Evolutionary conservation across 2,113 vertebrate species (phyloP).

Genomic region (Choloepus hoffmanni): DNA sequence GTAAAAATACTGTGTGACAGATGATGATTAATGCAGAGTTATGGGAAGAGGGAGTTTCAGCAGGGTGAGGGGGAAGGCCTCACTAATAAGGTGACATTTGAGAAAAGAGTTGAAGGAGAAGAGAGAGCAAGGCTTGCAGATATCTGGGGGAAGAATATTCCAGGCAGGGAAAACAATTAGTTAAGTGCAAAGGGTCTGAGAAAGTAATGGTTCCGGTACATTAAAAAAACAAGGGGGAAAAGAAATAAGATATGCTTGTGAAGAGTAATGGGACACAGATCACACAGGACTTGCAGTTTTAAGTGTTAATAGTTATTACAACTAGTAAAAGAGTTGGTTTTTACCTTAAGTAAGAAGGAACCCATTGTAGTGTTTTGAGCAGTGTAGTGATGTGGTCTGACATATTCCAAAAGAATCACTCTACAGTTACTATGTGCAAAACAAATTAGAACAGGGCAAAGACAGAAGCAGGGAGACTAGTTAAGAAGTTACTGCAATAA

Average conservation of each 20-base stretch:
- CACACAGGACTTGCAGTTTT: neutral
- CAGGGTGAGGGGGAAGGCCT: neutral
- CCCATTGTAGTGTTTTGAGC: neutral
- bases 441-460: neutral
- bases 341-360: neutral
- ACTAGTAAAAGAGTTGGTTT: neutral
- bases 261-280: neutral
- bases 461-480: neutral
- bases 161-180: neutral
- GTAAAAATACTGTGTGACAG: neutral
- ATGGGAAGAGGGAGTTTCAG: neutral
- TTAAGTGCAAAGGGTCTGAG: neutral
- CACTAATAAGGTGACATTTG: neutral
- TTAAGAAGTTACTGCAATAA: neutral
- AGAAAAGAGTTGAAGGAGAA: neutral
- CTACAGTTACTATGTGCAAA: neutral
- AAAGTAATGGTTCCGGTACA: neutral
- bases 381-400: neutral
- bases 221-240: neutral
- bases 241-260: neutral
- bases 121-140: neutral
- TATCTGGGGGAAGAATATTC: neutral
- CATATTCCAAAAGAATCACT: neutral
- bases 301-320: neutral
- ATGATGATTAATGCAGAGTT: neutral